Evolutionary conservation across 2,113 vertebrate species (phyloP).

Genomic region (Urocolius indicus): DNA sequence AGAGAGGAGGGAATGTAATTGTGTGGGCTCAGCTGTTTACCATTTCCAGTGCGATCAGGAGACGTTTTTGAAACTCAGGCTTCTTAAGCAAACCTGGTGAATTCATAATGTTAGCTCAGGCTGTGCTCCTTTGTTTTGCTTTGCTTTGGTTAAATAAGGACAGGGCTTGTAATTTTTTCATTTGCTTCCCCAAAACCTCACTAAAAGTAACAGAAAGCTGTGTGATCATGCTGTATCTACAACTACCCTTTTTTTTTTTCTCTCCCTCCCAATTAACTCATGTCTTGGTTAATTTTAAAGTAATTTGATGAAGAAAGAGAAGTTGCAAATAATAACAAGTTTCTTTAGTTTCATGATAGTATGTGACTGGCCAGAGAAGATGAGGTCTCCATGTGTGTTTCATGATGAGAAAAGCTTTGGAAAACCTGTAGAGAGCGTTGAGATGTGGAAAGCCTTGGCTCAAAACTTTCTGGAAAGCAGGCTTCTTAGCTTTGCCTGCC

Average conservation of each 20-base stretch:
- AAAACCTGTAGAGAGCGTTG: not conserved
- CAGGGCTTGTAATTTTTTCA: not conserved
- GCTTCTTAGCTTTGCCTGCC: not conserved
- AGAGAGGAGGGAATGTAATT: not conserved
- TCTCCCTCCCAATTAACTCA: not conserved
- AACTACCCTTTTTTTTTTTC: not conserved
- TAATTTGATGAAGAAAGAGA: not conserved
- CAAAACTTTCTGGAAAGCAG: not conserved
- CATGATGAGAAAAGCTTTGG: not conserved
- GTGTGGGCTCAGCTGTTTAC: not conserved
- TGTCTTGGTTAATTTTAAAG: not conserved
- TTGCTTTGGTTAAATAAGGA: not conserved
- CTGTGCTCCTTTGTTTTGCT: not conserved
- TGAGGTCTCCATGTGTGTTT: fast-evolving
- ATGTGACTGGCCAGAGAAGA: not conserved
- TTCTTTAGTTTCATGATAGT: not conserved
- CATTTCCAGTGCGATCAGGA: not conserved
- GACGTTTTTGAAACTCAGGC: not conserved
- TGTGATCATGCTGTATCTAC: fast-evolving
- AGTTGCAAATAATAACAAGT: not conserved
- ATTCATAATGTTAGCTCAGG: fast-evolving
- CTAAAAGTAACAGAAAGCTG: not conserved
- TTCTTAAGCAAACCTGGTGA: not conserved
- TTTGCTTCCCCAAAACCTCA: not conserved
- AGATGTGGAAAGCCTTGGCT: not conserved